phyloP scores from a whole-genome alignment of 2,113 vertebrate genomes.

The Erpornis zantholeuca region DNA sequence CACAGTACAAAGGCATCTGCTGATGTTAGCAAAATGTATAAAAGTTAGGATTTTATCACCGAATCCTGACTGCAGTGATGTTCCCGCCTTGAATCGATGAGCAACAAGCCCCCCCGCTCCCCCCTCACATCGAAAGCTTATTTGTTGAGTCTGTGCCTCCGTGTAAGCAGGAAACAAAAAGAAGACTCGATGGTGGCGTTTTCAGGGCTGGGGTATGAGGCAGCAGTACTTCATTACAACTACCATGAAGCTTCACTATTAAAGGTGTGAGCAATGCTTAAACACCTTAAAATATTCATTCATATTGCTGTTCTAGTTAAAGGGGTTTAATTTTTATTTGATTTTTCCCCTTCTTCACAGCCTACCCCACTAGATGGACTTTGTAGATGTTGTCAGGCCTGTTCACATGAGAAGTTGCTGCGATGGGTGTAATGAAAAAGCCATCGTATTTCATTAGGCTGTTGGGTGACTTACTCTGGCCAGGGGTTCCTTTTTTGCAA shows the following conservation, averaged over 20 bases:
- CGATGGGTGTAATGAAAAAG: not conserved
- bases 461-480: not conserved
- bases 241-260: not conserved
- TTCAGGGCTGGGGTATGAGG: not conserved
- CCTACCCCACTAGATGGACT: not conserved
- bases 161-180: not conserved
- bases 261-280: not conserved
- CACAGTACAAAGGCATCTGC: not conserved
- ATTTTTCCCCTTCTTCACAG: not conserved
- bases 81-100: not conserved
- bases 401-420: not conserved
- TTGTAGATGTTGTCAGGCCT: not conserved
- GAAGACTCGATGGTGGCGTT: rapidly evolving
- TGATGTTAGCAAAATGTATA: not conserved
- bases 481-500: not conserved
- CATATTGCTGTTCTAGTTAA: not conserved
- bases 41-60: not conserved
- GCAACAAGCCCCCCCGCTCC: not conserved
- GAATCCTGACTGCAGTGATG: not conserved
- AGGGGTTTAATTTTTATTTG: not conserved
- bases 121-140: not conserved
- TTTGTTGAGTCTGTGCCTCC: not conserved
- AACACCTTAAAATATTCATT: not conserved
- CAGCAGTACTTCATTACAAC: not conserved
- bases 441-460: not conserved